phyloP scores from a whole-genome alignment of 2,888 invertebrate species.

The Scaptomyza cyrtandrae region DNA sequence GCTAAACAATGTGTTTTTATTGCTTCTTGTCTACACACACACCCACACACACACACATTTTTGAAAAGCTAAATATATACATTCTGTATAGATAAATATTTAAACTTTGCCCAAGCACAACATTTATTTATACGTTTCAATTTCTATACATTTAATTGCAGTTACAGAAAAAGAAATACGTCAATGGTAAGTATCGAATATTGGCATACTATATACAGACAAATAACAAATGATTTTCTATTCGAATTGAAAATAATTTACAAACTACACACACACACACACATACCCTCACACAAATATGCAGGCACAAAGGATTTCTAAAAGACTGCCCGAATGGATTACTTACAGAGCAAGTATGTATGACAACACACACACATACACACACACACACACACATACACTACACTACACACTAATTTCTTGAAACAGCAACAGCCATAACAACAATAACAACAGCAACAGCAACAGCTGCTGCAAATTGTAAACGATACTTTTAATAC shows the following conservation, averaged over 20 bases:
- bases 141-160: slow-evolving; percentile 51
- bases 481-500: neutral
- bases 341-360: slow-evolving; percentile 94
- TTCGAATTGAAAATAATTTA: slow-evolving; percentile 18
- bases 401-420: slow-evolving; percentile 61
- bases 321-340: slow-evolving; percentile 98
- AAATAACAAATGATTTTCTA: slow-evolving; percentile 4
- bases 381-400: slow-evolving; percentile 1
- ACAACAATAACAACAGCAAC: slow-evolving; percentile 28
- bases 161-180: slow-evolving; percentile 83
- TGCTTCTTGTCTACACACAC: neutral
- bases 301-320: slow-evolving; percentile 97
- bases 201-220: neutral
- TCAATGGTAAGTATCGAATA: slow-evolving; percentile 78
- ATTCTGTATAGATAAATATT: neutral
- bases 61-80: neutral
- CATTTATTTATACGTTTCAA: slow-evolving; percentile 21
- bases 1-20: neutral
- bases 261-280: slow-evolving; percentile 1
- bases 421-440: slow-evolving; percentile 32
- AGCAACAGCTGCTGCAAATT: slow-evolving; percentile 30
- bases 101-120: slow-evolving; percentile 3
- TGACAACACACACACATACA: neutral
- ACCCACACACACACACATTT: neutral
- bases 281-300: neutral